Conservation (phyloP, 64 coral and sea anemone species). For the Trachythela sp. region DNA sequence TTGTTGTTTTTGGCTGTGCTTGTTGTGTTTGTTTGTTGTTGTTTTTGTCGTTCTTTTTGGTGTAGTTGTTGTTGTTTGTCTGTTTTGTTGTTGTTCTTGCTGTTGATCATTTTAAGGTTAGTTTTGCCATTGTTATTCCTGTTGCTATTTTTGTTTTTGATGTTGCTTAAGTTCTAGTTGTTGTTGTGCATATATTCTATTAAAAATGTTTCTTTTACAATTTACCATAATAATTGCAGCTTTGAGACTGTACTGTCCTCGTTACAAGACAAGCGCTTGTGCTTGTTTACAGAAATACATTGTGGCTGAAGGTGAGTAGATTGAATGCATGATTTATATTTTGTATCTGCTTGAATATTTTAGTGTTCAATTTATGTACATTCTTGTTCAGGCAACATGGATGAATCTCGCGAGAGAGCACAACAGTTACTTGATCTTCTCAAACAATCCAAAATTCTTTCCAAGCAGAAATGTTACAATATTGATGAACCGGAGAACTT, state of each 20-base stretch:
- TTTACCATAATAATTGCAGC: slow-evolving; percentile 36
- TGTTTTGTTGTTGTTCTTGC: neutral
- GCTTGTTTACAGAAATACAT: slow-evolving; percentile 91
- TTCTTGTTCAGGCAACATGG: slow-evolving; percentile 45
- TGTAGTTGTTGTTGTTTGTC: neutral
- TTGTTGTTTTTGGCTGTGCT: no score
- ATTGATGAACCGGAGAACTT: neutral
- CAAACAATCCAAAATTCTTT: slow-evolving; percentile 77
- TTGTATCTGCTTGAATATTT: neutral
- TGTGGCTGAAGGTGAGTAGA: slow-evolving; percentile 63
- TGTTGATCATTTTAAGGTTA: neutral
- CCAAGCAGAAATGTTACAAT: slow-evolving; percentile 81
- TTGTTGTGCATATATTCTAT: neutral
- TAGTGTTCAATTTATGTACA: neutral
- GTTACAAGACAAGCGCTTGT: slow-evolving; percentile 75
- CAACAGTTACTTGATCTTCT: slow-evolving; percentile 69
- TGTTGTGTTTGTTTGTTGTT: no score
- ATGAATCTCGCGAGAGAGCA: slow-evolving; percentile 63
- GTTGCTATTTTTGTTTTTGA: neutral
- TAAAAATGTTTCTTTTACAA: neutral
- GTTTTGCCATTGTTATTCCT: neutral
- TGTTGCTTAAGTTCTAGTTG: neutral
- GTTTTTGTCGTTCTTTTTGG: no score
- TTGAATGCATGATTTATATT: neutral
- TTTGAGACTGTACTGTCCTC: slow-evolving; percentile 62